These are phyloP conservation scores for Idris sp. DNA, from an alignment of 1,140 invertebrate species.

Conservation along the genomic window DNA sequence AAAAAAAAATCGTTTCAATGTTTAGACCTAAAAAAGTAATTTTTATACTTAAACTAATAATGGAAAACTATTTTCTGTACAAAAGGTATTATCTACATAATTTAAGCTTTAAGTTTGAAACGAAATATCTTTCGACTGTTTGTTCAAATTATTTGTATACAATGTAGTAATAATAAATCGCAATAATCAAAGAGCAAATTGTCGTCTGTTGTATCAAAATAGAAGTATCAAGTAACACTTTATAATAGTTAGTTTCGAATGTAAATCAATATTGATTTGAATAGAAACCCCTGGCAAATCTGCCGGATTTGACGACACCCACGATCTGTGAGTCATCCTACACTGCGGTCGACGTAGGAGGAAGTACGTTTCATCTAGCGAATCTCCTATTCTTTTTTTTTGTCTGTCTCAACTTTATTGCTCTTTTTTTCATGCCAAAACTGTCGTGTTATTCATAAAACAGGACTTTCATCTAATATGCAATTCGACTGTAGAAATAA, in stretches of 20 bases:
- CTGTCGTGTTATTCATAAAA: no score
- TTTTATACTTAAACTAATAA: no score
- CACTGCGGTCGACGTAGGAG: slow-evolving; percentile 45
- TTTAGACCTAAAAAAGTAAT: slow-evolving; percentile 26
- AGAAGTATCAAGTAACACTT: slow-evolving; percentile 33
- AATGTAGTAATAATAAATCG: slow-evolving; percentile 18
- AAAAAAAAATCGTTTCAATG: slow-evolving; percentile 34
- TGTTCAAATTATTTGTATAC: no score
- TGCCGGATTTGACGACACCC: slow-evolving; percentile 63
- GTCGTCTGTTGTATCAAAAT: slow-evolving; percentile 26
- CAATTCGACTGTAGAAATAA: no score
- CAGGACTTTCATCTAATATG: no score
- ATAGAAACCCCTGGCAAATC: slow-evolving; percentile 49
- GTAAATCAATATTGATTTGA: slow-evolving; percentile 51
- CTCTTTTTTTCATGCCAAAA: slow-evolving; percentile 16
- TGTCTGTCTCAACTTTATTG: slow-evolving; percentile 28
- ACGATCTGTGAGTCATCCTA: slow-evolving; percentile 69
- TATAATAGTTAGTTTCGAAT: slow-evolving; percentile 36
- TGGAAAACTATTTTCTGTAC: no score
- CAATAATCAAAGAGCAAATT: slow-evolving; percentile 19
- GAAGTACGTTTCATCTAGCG: slow-evolving; percentile 46
- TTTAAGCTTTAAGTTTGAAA: no score
- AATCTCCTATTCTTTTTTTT: slow-evolving; percentile 23
- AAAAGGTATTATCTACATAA: no score
- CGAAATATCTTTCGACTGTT: no score